Conservation (phyloP, 2,113 vertebrate genomes). For the Brienomyrus brachyistius region DNA sequence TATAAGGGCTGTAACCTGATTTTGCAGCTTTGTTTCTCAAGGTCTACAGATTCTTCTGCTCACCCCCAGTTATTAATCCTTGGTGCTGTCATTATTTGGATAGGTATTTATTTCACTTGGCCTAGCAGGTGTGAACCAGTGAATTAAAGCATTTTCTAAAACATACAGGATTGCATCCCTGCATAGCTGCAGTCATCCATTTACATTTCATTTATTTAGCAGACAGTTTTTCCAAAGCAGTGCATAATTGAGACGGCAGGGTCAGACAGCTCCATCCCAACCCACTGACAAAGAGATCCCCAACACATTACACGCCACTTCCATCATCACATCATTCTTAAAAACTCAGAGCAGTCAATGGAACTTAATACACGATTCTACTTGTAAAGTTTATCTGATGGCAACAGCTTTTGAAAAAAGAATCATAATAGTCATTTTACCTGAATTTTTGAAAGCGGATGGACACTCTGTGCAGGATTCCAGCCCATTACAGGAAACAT, state of each 20-base stretch:
- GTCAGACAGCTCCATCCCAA: neutral
- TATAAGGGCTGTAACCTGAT: neutral
- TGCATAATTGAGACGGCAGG: neutral
- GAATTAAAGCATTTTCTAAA: neutral
- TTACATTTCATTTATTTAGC: no score
- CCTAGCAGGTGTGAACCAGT: neutral
- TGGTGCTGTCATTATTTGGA: neutral
- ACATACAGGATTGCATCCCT: neutral
- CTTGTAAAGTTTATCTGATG: neutral
- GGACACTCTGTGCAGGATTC: neutral
- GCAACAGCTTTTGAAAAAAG: neutral
- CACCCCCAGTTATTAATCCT: neutral
- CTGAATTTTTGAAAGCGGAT: neutral
- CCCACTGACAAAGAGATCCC: neutral
- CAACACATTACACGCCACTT: neutral
- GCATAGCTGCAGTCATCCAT: neutral
- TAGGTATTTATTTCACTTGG: neutral
- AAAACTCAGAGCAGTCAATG: neutral
- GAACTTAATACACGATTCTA: neutral
- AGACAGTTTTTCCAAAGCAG: neutral
- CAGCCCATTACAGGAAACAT: neutral
- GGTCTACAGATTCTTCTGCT: neutral
- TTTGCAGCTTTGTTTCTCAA: neutral
- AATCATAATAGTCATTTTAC: neutral
- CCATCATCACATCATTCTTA: neutral